Percentiles rank a stretch among this genome's conserved stretches.
These are phyloP conservation scores for Cactoblastis cactorum DNA, from an alignment of 2,888 invertebrate genomes.

Conservation along the genomic window DNA sequence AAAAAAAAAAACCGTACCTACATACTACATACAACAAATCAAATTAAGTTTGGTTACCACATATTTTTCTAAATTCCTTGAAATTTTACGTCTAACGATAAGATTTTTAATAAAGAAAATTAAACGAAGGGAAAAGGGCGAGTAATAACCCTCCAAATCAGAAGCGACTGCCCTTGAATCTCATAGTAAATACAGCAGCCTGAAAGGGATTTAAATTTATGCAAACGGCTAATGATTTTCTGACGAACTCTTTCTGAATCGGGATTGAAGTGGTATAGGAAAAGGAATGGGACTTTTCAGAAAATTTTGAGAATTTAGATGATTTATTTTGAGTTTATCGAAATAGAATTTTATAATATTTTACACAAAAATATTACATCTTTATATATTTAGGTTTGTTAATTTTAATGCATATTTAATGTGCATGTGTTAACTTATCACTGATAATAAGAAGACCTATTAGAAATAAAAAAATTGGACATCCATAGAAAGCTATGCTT, in stretches of 20 bases:
- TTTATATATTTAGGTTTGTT: no score
- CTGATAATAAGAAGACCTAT: no score
- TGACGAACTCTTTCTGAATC: slow-evolving; percentile 1
- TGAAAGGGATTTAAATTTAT: slow-evolving; percentile 16
- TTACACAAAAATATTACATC: no score
- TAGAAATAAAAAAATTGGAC: no score
- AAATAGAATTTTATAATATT: no score
- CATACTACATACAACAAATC: no score
- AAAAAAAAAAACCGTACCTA: no score
- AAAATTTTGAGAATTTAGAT: background rate
- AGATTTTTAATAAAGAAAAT: slow-evolving; percentile 25
- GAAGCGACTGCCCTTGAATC: slow-evolving; percentile 11
- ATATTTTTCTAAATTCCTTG: background rate
- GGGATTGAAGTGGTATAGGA: background rate
- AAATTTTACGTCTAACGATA: slow-evolving; percentile 9
- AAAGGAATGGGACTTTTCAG: background rate
- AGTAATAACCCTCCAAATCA: slow-evolving; percentile 14
- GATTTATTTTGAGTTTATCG: no score
- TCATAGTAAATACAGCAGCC: slow-evolving; percentile 9
- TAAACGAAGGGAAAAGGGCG: slow-evolving; percentile 16
- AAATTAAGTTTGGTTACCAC: no score
- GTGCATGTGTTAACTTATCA: no score
- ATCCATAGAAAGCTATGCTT: no score
- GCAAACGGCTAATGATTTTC: slow-evolving; percentile 9
- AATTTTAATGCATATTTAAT: no score